Base-by-base conservation (phyloP, 2,797 vertebrate genomes). In the Arremon brunneinucha region DNA sequence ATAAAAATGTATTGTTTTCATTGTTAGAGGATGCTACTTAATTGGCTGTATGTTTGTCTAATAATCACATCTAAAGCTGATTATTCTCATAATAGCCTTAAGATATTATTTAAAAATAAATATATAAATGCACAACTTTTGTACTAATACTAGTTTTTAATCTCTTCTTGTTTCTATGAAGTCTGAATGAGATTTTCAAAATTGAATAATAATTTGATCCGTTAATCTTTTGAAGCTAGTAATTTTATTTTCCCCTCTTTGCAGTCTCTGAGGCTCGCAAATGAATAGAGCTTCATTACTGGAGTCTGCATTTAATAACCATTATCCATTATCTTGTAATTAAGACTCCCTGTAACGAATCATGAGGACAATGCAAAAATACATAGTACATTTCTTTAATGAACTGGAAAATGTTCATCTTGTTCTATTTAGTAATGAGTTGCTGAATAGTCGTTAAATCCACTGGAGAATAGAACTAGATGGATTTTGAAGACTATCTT, bases 261-360 rank as follows among this genome's bases (percentile, higher is more conserved):
- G 97, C 98, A 97, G 97, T 98, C 98, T 98, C 97, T 97, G 97
- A 98, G 98, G 98, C 98, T 98, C 95, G 78, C 98, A 99, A 99
- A 99, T 99, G 99, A 99, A 99, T 99, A 98, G 99, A 98, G 98
- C 98, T 99, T 99, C 99, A 99, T 99, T 99, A 99, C 98, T 98
- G 98, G 98, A 98, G 98, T 98, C 98, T 98, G 97, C 98, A 98
- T 99, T 99, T 99, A 99, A 99, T 99, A 99, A 99, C 98, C 98
- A 97, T 99, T 99, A 99, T 99, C 99, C 99, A 99, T 99, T 99
- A 99, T 99, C 98, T 98, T 98, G 98, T 99, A 99, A 99, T 99
- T 99, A 99, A 99, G 99, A 99, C 98, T 99, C 98, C 98, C 98
- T 98, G 99, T 99, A 99, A 99, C 98, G 98, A 99, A 99, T 99